Evolutionary conservation across 2,888 invertebrate genomes (phyloP), one percentile per base, ranked within the genome.

Genomic region (Tuberolachnus salignus): DNA sequence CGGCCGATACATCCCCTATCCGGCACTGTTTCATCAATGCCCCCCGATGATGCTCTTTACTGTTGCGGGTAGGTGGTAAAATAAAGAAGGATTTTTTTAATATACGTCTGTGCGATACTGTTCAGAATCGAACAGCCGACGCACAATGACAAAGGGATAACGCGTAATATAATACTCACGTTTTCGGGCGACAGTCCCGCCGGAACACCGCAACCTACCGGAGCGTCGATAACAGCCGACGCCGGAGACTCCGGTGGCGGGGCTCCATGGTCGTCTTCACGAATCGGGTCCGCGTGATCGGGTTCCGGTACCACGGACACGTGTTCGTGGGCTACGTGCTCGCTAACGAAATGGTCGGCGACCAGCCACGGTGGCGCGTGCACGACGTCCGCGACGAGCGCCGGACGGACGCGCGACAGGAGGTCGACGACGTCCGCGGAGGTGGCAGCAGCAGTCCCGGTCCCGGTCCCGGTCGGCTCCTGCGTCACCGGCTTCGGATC

Each of bases 331-430:
- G 63, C 71, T 10, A 81, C 81, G 42, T 81, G 82, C 19, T 82
- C 82, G 57, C 75, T 70, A 59, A 81, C 80, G 80, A 82, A 82
- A 61, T 82, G 80, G 46, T 81, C 82, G 23, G 80, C 81, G 44
- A 82, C 81, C 63, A 82, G 80, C 82, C 82, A 82, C 23, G 81
- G 81, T n/a, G 82, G 81, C 42, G 80, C 81, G n/a, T 81, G 78
- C 16, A 72, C 80, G 14, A 57, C 23, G 42, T 42, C 42, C 46
- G 63, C 57, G 23, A 53, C 9, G 19, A 53, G 57, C n/a, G 80
- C 44, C 51, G 80, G 63, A 6, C 63, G 63, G 42, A 73, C 42
- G 10, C 71, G 67, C 34, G 51, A 19, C 10, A 6, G 67, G 23
- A 11, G 49, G 19, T 23, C 26, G 13, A 6, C 1, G 1, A n/a